Evolutionary conservation across 1,140 invertebrate species (phyloP), one percentile per base, ranked within the genome.

Genomic region (Metopolophium dirhodum): DNA sequence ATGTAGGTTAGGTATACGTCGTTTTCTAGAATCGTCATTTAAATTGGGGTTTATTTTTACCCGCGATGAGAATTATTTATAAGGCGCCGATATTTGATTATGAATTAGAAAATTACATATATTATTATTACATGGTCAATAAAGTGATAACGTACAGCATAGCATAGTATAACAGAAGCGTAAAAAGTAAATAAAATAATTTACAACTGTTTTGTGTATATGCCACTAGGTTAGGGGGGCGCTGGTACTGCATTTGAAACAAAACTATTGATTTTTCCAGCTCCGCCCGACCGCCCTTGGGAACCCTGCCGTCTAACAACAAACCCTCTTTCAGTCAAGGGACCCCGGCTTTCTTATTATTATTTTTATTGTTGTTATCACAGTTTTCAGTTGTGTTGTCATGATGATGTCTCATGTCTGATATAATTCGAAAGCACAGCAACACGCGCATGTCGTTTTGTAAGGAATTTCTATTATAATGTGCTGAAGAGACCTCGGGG

Each of bases 181-280:
- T 89, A 57, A 89, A 54, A 57, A 54, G 22, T 22, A 90, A 61
- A 45, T 45, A 35, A 61, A 90, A 61, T 61, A 90, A 41, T 90
- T 91, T 83, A 83, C 47, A 37, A 83, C 68, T 37, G 51, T 86
- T 86, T 54, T 86, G 37, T 45, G 91, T 93, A 86, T 51, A 45
- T 86, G 91, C 91, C 91, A 93, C 91, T 93, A 41, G 91, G 91
- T 93, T 93, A 85, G 91, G 91, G 91, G 91, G 91, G 91, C 91
- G 91, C 91, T 92, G 91, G 51, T 92, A 92, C 91, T 85, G 35
- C 82, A 93, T 86, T 86, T 47, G 91, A 86, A 93, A 86, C 91
- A 93, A 93, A 86, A 93, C 91, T 93, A 93, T 93, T 93, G 91
- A 93, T 93, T 93, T 93, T 93, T 83, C 18, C 90, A 49, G 51